These are phyloP conservation scores for Thymelicus lineola DNA, from an alignment of 2,888 invertebrate genomes.

Conservation along the genomic window DNA sequence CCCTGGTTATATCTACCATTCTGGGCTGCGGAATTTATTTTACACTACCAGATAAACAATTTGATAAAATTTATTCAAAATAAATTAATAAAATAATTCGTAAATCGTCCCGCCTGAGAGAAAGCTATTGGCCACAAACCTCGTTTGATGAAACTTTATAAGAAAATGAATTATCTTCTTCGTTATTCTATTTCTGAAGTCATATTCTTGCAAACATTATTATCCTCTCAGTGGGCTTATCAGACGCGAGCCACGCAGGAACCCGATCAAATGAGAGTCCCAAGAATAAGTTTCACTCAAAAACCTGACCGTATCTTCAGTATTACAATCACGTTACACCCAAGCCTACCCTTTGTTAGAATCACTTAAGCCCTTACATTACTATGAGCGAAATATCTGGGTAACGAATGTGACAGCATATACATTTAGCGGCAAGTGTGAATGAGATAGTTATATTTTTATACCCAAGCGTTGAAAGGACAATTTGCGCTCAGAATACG, in stretches of 20 bases:
- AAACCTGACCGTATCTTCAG: conserved; percentile 51
- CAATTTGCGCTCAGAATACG: conserved; percentile 57
- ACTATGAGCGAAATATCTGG: conserved; percentile 41
- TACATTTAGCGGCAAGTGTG: conserved; percentile 37
- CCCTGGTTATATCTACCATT: too few species aligned
- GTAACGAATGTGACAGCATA: conserved; percentile 44
- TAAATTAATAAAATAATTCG: too few species aligned
- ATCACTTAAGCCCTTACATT: conserved; percentile 57
- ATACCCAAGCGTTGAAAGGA: conserved; percentile 46
- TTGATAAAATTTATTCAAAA: too few species aligned
- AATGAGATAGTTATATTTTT: conserved; percentile 47
- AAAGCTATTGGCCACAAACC: too few species aligned
- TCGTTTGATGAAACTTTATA: too few species aligned
- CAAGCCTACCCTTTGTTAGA: conserved; percentile 61
- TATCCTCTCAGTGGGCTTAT: neutral
- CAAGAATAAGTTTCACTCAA: conserved; percentile 44
- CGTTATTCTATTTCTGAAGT: conserved; percentile 29
- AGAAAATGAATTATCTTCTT: neutral
- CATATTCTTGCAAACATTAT: conserved; percentile 4
- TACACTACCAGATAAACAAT: too few species aligned
- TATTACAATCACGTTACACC: conserved; percentile 60
- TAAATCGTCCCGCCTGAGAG: too few species aligned
- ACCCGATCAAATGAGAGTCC: neutral
- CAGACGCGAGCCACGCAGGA: neutral
- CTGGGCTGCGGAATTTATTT: too few species aligned